phyloP scores from a whole-genome alignment of 2,113 vertebrate genomes.

The Scortum barcoo region DNA sequence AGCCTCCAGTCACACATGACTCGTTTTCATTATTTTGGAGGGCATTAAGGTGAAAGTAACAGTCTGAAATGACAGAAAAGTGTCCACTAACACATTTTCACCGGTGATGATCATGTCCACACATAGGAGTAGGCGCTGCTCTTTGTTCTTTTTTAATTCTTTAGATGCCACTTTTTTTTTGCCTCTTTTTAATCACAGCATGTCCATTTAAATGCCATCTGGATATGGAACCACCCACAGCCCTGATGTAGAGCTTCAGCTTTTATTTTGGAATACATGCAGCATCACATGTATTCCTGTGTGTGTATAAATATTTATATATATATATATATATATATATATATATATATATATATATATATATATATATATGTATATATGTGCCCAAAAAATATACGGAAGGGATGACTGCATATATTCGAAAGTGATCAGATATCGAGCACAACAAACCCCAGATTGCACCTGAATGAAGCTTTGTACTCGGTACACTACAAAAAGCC shows the following conservation, averaged over 20 bases:
- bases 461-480: not conserved
- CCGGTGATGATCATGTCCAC: not conserved
- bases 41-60: not conserved
- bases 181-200: conserved; percentile 20
- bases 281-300: not conserved
- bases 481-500: not conserved
- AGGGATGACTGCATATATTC: not conserved
- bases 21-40: not conserved
- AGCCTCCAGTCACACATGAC: not conserved
- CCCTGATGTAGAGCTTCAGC: conserved; percentile 8
- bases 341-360: no score
- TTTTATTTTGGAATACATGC: conserved; percentile 10
- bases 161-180: not conserved
- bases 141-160: conserved; percentile 16
- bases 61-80: not conserved
- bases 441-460: conserved; percentile 4
- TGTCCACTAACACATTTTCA: rapidly evolving
- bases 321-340: no score
- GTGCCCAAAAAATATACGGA: conserved; percentile 12
- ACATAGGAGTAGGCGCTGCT: not conserved
- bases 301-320: no score
- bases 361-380: no score
- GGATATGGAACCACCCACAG: not conserved
- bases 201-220: conserved; percentile 4
- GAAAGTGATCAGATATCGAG: conserved; percentile 15